Evolutionary conservation across 2,888 invertebrate species (phyloP), one percentile per base, ranked within the genome.

Genomic region (Lasioglossum morio): DNA sequence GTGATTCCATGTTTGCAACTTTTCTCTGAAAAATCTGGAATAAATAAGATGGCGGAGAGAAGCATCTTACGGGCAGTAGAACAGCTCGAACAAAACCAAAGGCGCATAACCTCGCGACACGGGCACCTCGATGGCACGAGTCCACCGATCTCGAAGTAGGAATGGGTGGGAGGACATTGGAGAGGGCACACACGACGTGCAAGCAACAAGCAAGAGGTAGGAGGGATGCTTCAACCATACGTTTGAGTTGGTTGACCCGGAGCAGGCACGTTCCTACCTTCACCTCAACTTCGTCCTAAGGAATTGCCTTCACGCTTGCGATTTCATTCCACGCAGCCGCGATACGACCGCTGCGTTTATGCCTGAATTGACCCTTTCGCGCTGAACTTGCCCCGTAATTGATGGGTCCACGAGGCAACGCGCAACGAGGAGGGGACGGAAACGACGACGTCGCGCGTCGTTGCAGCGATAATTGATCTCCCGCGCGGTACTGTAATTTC

Each of bases 161-260:
- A 90, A 76, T 81, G 83, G 82, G 85, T 83, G 86, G 73, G 81
- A 84, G 86, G 87, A 82, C 77, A 72, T 72, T 82, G 90, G 88
- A 86, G 88, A 90, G 89, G 89, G 89, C 88, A 91, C 88, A 89
- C 89, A 91, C 92, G 91, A 90, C 89, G 89, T 90, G 91, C 90
- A 92, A 91, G 89, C 90, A 90, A 89, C 88, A 88, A 91, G 89
- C 87, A 79, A 87, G 89, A 91, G 89, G 92, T 81, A 89, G 90
- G 92, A 91, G 92, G 92, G 91, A 92, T 92, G 88, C 86, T 84
- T 86, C 90, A 90, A 90, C 92, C 92, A 91, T 92, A 93, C 93
- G 92, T 92, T 92, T 92, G 93, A 95, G 94, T 95, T 95, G 94
- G 94, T 94, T 94, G 94, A 94, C 94, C 94, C 93, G 94, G 89